A percentile compares a stretch with the other conserved stretches of the same genome.
Conservation (phyloP, 2,888 invertebrate genomes). For the Sipha maydis region DNA sequence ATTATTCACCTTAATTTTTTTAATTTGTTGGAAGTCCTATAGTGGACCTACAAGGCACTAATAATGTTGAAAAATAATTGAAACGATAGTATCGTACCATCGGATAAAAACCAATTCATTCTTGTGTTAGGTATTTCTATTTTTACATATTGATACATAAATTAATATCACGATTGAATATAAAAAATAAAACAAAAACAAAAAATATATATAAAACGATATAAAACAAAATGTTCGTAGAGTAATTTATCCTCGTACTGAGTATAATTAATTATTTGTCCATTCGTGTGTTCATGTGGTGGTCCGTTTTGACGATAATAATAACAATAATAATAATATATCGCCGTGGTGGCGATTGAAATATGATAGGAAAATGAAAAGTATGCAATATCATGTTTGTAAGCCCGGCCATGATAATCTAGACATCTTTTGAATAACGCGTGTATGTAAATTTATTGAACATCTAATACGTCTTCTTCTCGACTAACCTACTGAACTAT, state of each 20-base stretch:
- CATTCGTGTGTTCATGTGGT: not conserved
- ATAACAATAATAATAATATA: not conserved
- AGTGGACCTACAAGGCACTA: not conserved
- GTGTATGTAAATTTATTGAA: not conserved
- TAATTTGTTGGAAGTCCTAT: conserved; percentile 18
- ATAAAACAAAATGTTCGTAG: not conserved
- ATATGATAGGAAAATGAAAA: not conserved
- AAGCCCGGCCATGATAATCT: not conserved
- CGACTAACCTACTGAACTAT: not conserved
- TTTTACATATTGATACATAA: not conserved
- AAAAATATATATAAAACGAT: too few relatives aligned
- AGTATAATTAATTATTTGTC: not conserved
- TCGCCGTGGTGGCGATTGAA: not conserved
- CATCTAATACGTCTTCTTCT: not conserved
- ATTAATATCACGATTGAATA: not conserved
- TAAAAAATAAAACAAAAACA: too few relatives aligned
- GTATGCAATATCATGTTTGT: not conserved
- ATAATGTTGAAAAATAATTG: not conserved
- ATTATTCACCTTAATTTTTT: not conserved
- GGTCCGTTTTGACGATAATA: not conserved
- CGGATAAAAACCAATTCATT: not conserved
- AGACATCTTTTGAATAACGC: not conserved
- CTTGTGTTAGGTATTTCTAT: not conserved
- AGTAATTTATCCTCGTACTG: not conserved
- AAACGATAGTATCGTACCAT: not conserved